phyloP scores from a whole-genome alignment of 2,888 invertebrate genomes.

The Zaprionus obscuricornis region DNA sequence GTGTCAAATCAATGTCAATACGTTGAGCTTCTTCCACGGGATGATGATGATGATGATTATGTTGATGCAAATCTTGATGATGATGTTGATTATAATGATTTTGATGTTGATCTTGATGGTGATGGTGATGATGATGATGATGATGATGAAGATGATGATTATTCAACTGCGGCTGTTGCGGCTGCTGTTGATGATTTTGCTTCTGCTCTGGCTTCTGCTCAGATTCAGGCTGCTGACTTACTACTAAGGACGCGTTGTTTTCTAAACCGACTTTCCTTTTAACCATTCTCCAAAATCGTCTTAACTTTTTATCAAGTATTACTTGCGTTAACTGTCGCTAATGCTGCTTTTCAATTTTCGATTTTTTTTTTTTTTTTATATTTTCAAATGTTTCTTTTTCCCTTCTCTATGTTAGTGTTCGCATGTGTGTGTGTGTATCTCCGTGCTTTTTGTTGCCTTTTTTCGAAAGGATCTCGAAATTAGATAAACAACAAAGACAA shows the following conservation, averaged over 20 bases:
- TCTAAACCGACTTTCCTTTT: slow-evolving; percentile 67
- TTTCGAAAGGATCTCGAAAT: no score
- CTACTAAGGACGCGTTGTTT: slow-evolving; percentile 69
- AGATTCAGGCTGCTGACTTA: slow-evolving; percentile 58
- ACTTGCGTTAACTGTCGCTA: slow-evolving; percentile 28
- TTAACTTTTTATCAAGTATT: slow-evolving; percentile 61
- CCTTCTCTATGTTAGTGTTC: slow-evolving; percentile 5
- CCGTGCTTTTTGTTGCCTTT: no score
- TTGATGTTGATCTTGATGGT: slow-evolving; percentile 33
- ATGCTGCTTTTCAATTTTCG: not conserved
- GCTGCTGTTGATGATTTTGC: slow-evolving; percentile 47
- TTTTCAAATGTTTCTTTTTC: not conserved
- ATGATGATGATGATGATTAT: slow-evolving; percentile 40
- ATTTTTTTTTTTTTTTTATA: not conserved
- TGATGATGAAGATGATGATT: slow-evolving; percentile 47
- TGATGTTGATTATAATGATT: slow-evolving; percentile 19
- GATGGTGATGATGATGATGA: slow-evolving; percentile 42
- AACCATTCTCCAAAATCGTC: slow-evolving; percentile 74
- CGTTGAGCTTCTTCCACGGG: slow-evolving; percentile 49
- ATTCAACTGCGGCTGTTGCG: slow-evolving; percentile 37
- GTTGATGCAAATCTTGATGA: slow-evolving; percentile 33
- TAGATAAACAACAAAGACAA: no score
- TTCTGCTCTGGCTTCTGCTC: slow-evolving; percentile 42
- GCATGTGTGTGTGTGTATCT: not conserved
- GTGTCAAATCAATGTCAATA: slow-evolving; percentile 62